Base-by-base conservation (phyloP, 2,797 vertebrate species). In the Scarus forsteni region DNA sequence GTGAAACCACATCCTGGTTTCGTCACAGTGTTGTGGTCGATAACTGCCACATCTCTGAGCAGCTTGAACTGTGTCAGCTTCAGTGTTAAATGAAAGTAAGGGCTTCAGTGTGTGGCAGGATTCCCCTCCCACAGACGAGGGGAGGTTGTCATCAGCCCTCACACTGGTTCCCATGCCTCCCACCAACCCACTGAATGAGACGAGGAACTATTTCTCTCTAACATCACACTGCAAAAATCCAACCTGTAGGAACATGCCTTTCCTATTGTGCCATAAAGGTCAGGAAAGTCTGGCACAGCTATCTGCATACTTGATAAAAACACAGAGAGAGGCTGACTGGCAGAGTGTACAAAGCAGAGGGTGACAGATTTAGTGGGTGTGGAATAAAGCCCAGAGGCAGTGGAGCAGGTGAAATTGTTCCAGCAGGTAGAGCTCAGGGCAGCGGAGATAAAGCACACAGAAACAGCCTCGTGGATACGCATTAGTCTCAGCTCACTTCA, bases 361-460 rank as follows among this genome's bases (percentile, higher is more conserved):
- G 75, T 53, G 63, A 49, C 62, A 56, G 80, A 43, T 79, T 79
- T 68, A 77, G 76, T 83, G 76, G 75, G 83, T 84, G 88, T 85
- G 88, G 89, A 90, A 91, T 85, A 88, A 88, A 80, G 83, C 88
- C 90, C 81, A 12, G 87, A 84, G 88, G 92, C 87, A 86, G 78
- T 58, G 83, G 81, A 87, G 90, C 84, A 85, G 87, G 83, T 92
- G 87, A 84, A 86, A 84, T 82, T 88, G 85, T 92, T 93, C 92
- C 92, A 87, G 85, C 78, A 70, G 86, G 84, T 81, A 71, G 71
- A 83, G 89, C 76, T 86, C 84, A 60, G 83, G 53, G 56, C 73
- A 16, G 81, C 50, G 84, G 84, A 93, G 90, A 93, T 93, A 94
- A 92, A 93, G 93, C 92, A 93, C 91, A 92, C 86, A 86, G 81